Percentiles rank a stretch among this genome's conserved stretches.
Evolutionary conservation across 1,140 invertebrate genomes (phyloP).

Genomic region (Drosophila subpulchrella): DNA sequence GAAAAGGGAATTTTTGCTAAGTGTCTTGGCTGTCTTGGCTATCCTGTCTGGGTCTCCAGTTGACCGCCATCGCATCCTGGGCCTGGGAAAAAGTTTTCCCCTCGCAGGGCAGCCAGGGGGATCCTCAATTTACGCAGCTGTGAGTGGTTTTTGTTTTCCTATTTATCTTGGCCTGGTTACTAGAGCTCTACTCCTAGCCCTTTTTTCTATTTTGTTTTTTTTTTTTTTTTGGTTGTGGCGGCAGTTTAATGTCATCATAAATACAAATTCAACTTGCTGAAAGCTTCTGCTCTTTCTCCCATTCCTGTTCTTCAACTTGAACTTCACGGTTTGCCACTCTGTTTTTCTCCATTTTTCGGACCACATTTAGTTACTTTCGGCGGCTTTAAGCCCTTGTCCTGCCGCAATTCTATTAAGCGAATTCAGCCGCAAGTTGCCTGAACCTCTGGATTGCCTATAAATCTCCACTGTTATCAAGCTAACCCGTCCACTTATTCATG

Average conservation of each 20-base stretch:
- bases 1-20: constrained; percentile 61
- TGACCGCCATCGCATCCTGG: constrained; percentile 30
- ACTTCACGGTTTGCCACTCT: constrained; percentile 48
- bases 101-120: constrained; percentile 11
- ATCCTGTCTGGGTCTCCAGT: constrained; percentile 32
- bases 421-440: constrained; percentile 30
- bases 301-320: constrained; percentile 54
- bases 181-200: constrained; percentile 33
- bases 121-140: constrained; percentile 72
- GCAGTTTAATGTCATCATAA: constrained; percentile 80
- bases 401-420: constrained; percentile 72
- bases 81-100: constrained; percentile 41
- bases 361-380: constrained; percentile 26
- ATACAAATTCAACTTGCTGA: constrained; percentile 74
- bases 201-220: constrained; percentile 28
- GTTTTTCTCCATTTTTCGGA: neutral
- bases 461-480: constrained; percentile 72
- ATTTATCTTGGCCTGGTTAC: constrained; percentile 76
- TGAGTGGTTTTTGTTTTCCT: constrained; percentile 79
- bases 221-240: constrained; percentile 34
- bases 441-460: constrained; percentile 67
- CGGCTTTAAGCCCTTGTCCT: constrained; percentile 47
- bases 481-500: constrained; percentile 69
- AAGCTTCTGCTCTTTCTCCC: constrained; percentile 42
- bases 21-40: constrained; percentile 31